phyloP scores from a whole-genome alignment of 2,888 invertebrate species.

The Omphaloscelis lunosa region DNA sequence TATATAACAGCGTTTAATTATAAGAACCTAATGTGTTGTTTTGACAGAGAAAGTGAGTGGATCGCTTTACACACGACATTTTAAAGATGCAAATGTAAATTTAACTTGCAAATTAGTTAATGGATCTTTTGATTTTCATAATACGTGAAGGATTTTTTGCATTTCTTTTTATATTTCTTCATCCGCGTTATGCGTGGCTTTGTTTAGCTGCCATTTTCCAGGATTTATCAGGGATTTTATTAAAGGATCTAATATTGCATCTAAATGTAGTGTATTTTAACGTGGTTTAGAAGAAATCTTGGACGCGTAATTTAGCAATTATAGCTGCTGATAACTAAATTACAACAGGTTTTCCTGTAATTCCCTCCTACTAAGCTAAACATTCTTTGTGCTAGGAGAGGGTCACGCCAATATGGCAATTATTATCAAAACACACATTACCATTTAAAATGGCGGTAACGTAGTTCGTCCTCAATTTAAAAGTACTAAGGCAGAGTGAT shows the following conservation, averaged over 20 bases:
- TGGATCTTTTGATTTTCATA: neutral
- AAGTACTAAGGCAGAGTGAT: neutral
- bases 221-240: neutral
- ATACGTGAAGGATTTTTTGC: neutral
- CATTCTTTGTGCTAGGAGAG: neutral
- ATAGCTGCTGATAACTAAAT: neutral
- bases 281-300: neutral
- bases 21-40: neutral
- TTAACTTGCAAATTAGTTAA: neutral
- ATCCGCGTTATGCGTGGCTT: neutral
- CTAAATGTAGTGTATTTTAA: too few species aligned
- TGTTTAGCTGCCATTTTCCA: neutral
- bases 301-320: neutral
- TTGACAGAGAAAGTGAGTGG: neutral
- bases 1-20: conserved; percentile 11
- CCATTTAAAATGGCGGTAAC: neutral
- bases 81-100: neutral
- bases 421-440: neutral
- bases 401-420: neutral
- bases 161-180: neutral
- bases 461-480: neutral
- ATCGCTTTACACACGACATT: neutral
- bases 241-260: neutral
- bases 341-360: neutral
- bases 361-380: neutral